Percentiles rank a stretch among this genome's conserved stretches.
These are phyloP conservation scores for Actinemys pallida DNA, from an alignment of 2,113 vertebrate genomes.

Conservation along the genomic window DNA sequence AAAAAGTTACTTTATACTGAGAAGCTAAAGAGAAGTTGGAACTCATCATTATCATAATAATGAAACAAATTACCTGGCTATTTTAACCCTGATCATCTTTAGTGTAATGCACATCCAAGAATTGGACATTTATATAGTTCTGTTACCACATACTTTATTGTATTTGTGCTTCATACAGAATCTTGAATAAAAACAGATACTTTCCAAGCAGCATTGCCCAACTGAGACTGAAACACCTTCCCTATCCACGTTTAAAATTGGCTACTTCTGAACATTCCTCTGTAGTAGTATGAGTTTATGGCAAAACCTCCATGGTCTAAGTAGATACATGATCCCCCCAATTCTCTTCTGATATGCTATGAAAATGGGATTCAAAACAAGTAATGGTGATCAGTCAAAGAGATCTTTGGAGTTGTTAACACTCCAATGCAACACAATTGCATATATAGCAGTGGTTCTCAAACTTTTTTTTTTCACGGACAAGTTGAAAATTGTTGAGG, in stretches of 20 bases:
- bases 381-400: background rate
- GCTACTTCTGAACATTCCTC: background rate
- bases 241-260: background rate
- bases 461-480: no score
- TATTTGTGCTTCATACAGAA: background rate
- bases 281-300: background rate
- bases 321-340: accelerated
- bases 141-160: background rate
- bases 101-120: background rate
- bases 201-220: background rate
- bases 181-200: background rate
- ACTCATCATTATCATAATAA: background rate
- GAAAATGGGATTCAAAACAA: background rate
- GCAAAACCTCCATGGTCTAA: background rate
- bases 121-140: background rate
- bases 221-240: accelerated
- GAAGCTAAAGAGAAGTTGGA: background rate
- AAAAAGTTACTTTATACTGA: background rate
- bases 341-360: background rate
- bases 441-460: background rate
- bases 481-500: no score
- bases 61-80: accelerated
- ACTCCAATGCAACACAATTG: background rate
- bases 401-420: background rate
- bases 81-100: accelerated